These are phyloP conservation scores for Sebastes ruberrimus DNA, from an alignment of 2,797 vertebrate genomes.

Conservation along the genomic window DNA sequence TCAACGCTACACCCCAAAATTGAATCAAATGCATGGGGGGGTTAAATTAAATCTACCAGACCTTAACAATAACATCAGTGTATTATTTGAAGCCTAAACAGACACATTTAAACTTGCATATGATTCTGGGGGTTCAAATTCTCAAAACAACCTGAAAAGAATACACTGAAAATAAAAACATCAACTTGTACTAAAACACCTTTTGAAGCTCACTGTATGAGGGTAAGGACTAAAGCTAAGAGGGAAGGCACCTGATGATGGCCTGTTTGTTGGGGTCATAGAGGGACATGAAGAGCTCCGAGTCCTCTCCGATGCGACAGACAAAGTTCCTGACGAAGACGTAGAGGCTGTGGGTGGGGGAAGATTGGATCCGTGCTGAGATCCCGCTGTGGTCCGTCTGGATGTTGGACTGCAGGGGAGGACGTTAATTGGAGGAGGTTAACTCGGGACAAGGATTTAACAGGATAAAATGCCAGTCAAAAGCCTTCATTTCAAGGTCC, in stretches of 20 bases:
- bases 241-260: conserved; percentile 88
- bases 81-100: not conserved
- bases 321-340: conserved; percentile 99
- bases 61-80: not conserved
- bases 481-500: not conserved
- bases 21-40: no score
- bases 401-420: conserved; percentile 84
- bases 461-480: not conserved
- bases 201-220: not conserved
- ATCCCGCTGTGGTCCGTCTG: conserved; percentile 90
- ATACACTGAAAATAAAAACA: not conserved
- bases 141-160: not conserved
- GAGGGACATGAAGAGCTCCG: conserved; percentile 97
- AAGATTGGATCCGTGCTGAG: conserved; percentile 91
- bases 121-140: not conserved
- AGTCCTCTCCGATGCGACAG: conserved; percentile 97
- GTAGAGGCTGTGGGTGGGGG: conserved; percentile 96
- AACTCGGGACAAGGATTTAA: not conserved
- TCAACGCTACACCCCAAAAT: not conserved
- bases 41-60: no score
- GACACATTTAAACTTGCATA: not conserved
- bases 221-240: not conserved
- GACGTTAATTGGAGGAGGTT: conserved; percentile 6
- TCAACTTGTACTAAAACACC: not conserved
- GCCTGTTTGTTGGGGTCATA: conserved; percentile 89